phyloP scores from a whole-genome alignment of 2,888 invertebrate species.

The Stenodera caucasica region DNA sequence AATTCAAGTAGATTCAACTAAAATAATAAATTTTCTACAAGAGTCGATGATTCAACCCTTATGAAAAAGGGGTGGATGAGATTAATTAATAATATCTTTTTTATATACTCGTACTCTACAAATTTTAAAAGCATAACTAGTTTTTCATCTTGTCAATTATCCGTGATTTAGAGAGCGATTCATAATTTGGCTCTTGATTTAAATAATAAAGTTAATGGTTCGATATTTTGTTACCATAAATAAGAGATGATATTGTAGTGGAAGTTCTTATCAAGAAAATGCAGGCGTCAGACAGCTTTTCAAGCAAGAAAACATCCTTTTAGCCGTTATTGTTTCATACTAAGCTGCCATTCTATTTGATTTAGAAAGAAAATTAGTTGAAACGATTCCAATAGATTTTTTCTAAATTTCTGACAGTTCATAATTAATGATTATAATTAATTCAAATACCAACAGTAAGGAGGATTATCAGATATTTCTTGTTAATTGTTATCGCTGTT shows the following conservation, averaged over 20 bases:
- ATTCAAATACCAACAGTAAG: background rate
- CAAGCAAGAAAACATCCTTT: constrained; percentile 11
- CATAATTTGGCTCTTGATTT: background rate
- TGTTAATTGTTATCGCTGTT: constrained; percentile 2
- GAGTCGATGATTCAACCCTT: background rate
- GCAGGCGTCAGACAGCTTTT: constrained; percentile 15
- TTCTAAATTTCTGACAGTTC: constrained; percentile 8
- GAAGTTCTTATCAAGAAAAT: constrained; percentile 21
- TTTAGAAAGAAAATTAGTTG: background rate
- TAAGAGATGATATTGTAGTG: constrained; percentile 8
- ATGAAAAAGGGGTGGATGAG: background rate
- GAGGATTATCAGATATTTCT: background rate
- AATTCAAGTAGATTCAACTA: too few relatives aligned
- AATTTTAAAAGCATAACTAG: background rate
- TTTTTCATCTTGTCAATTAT: background rate
- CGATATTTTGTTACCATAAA: constrained; percentile 1
- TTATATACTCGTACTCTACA: too few relatives aligned
- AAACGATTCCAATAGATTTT: constrained; percentile 19
- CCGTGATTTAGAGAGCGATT: background rate
- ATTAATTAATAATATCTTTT: constrained; percentile 1
- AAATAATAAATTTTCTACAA: too few relatives aligned
- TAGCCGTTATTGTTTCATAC: constrained; percentile 15
- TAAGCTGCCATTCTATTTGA: background rate
- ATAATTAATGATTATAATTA: background rate
- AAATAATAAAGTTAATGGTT: constrained; percentile 8